These are phyloP conservation scores for Lophochroa leadbeateri DNA, from an alignment of 2,113 vertebrate species.

Conservation along the genomic window DNA sequence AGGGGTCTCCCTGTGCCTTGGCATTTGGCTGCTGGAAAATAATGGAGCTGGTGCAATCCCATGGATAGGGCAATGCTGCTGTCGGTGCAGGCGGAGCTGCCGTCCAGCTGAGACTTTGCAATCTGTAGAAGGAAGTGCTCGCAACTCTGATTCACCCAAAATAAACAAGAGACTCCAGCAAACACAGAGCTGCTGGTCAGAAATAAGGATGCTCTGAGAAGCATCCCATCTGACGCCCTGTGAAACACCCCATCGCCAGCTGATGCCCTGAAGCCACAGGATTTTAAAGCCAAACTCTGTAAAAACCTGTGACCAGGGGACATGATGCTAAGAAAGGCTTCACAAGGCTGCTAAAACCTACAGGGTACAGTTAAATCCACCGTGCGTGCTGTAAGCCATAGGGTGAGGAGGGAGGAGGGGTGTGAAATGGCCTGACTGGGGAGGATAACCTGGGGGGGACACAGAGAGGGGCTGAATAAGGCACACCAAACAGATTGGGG, in stretches of 20 bases:
- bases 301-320: fast-evolving
- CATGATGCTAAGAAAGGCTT: not conserved
- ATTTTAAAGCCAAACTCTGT: not conserved
- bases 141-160: not conserved
- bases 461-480: constrained; percentile 29
- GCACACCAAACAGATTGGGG: constrained; percentile 48
- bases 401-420: not conserved
- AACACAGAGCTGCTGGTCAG: not conserved
- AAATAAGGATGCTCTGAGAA: not conserved
- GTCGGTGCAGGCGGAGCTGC: not conserved
- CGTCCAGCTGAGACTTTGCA: not conserved
- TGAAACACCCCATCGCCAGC: fast-evolving
- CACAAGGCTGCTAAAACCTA: not conserved
- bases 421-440: not conserved
- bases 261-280: not conserved
- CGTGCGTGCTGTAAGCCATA: fast-evolving
- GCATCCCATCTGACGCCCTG: not conserved
- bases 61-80: fast-evolving
- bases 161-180: not conserved
- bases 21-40: not conserved
- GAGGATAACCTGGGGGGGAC: not conserved
- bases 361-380: not conserved
- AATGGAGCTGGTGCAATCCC: not conserved
- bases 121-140: not conserved
- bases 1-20: not conserved